Percentiles rank a stretch among this genome's conserved stretches.
Evolutionary conservation across 37 sponge, comb jelly and placozoan genomes (phyloP).

Genomic region (Agelas oroides): DNA sequence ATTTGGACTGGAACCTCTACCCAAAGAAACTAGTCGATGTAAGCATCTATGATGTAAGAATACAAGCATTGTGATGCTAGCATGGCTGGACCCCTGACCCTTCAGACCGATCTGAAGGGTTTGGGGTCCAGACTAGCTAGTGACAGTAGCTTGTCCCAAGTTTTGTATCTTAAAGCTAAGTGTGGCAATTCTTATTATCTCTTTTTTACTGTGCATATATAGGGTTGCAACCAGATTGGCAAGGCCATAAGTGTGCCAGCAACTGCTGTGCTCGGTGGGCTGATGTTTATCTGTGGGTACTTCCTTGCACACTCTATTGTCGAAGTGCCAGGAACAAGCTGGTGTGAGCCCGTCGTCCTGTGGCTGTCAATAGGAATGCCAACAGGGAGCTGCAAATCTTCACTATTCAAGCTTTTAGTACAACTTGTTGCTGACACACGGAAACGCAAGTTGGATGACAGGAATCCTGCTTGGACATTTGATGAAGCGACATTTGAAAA

Average conservation of each 20-base stretch:
- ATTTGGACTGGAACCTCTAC: too few relatives aligned
- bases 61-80: too few relatives aligned
- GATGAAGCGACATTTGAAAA: conserved; percentile 16
- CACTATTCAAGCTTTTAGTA: background rate
- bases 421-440: background rate
- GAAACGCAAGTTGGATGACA: background rate
- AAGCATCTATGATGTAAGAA: too few relatives aligned
- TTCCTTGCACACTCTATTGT: conserved; percentile 15
- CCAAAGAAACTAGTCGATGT: too few relatives aligned
- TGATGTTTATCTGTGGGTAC: background rate
- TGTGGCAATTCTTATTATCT: too few relatives aligned
- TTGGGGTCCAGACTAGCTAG: too few relatives aligned
- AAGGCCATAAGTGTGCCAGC: conserved; percentile 53
- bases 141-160: too few relatives aligned
- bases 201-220: background rate
- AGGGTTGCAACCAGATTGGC: conserved; percentile 50
- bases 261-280: conserved; percentile 18
- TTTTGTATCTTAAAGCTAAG: too few relatives aligned
- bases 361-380: conserved; percentile 20
- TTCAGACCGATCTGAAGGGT: too few relatives aligned
- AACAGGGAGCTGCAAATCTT: conserved; percentile 7
- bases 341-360: conserved; percentile 28
- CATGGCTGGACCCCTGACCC: too few relatives aligned
- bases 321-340: conserved; percentile 5
- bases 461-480: background rate